Percentiles rank a stretch among this genome's conserved stretches.
Conservation (phyloP, 2,797 vertebrate genomes). For the Valencia hispanica region DNA sequence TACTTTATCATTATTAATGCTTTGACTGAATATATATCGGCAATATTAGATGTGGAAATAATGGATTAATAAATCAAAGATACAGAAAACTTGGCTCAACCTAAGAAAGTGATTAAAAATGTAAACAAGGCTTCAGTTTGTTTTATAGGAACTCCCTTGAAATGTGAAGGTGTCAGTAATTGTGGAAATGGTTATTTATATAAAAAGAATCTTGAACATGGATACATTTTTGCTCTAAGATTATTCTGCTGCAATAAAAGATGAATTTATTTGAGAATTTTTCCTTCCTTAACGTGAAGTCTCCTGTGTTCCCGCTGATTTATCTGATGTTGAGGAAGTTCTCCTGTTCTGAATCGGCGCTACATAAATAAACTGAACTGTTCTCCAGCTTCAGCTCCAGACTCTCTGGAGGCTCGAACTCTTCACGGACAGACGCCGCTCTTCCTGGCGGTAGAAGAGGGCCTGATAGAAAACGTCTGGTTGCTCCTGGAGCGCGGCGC, state of each 20-base stretch:
- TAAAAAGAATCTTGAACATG: too few species aligned
- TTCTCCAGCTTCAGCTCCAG: slow-evolving; percentile 80
- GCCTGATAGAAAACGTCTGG: slow-evolving; percentile 83
- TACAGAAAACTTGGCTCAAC: not conserved
- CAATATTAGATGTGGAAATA: too few species aligned
- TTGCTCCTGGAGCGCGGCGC: slow-evolving; percentile 87
- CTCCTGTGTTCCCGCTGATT: not conserved
- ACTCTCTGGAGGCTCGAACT: slow-evolving; percentile 71
- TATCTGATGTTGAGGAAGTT: not conserved
- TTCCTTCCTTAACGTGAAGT: not conserved
- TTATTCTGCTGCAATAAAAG: not conserved
- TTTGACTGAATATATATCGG: too few species aligned
- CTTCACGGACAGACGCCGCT: slow-evolving; percentile 87
- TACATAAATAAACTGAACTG: too few species aligned
- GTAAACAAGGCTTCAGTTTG: not conserved
- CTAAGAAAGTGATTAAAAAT: not conserved
- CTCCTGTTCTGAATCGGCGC: too few species aligned
- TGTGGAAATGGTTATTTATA: not conserved
- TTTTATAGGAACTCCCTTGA: not conserved
- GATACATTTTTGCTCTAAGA: too few species aligned
- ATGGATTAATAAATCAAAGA: not conserved
- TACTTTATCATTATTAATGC: too few species aligned
- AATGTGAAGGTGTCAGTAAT: too few species aligned
- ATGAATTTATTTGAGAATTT: not conserved
- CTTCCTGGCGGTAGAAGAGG: slow-evolving; percentile 84